Percentiles rank a stretch among this genome's conserved stretches.
Evolutionary conservation across 2,113 vertebrate genomes (phyloP).

Genomic region (Puma concolor): DNA sequence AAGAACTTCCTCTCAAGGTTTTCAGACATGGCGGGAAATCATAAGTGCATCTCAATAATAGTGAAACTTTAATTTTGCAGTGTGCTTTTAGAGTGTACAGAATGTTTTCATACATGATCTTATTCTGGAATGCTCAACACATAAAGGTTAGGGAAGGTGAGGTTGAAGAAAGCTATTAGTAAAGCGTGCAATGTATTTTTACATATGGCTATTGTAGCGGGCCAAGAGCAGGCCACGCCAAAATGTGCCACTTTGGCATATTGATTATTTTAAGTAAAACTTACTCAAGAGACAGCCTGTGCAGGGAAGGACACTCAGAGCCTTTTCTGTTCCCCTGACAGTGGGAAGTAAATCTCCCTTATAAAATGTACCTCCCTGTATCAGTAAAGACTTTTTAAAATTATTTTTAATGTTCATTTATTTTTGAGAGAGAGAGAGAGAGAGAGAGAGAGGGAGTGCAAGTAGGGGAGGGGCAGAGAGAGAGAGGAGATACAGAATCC

Average conservation of each 20-base stretch:
- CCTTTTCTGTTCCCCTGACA: background rate
- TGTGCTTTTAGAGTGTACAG: background rate
- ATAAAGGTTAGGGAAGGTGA: background rate
- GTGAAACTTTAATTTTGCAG: background rate
- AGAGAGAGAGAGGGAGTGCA: too few relatives aligned
- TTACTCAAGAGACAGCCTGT: background rate
- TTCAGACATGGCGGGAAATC: background rate
- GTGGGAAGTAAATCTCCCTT: background rate
- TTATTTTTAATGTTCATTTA: too few relatives aligned
- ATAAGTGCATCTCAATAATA: background rate
- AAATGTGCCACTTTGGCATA: background rate
- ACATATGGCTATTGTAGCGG: background rate
- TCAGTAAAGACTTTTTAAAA: background rate
- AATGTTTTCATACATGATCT: background rate
- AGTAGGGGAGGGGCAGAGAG: too few relatives aligned
- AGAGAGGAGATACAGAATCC: too few relatives aligned
- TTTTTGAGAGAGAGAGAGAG: too few relatives aligned
- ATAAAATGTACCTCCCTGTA: background rate
- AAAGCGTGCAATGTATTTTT: background rate
- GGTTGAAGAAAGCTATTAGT: background rate
- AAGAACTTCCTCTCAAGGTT: background rate
- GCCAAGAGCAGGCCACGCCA: background rate
- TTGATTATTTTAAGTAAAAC: background rate
- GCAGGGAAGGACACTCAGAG: background rate
- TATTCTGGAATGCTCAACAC: background rate